phyloP scores from a whole-genome alignment of 2,888 invertebrate genomes.

The Archaeoteleia sp. region DNA sequence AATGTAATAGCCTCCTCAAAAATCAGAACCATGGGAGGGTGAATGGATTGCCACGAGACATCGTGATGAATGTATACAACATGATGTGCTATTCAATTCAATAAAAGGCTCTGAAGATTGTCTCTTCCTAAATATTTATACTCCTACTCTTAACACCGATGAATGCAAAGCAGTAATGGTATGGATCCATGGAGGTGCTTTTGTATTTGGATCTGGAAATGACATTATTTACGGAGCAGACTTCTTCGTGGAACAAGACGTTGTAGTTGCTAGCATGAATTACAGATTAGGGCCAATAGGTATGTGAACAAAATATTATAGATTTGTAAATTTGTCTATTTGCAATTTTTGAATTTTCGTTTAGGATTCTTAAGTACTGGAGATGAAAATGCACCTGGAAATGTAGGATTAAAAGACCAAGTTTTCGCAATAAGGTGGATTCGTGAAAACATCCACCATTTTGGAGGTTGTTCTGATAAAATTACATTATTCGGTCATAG shows the following conservation, averaged over 20 bases:
- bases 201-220: slow-evolving; percentile 59
- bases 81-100: slow-evolving; percentile 59
- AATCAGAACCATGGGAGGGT: slow-evolving; percentile 65
- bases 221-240: slow-evolving; percentile 63
- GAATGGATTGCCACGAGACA: slow-evolving; percentile 65
- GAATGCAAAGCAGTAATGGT: slow-evolving; percentile 67
- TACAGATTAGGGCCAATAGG: slow-evolving; percentile 65
- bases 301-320: slow-evolving; percentile 31
- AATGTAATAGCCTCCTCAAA: slow-evolving; percentile 52
- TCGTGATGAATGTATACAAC: slow-evolving; percentile 62
- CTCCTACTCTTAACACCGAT: slow-evolving; percentile 60
- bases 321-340: background rate
- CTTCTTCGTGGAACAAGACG: slow-evolving; percentile 64
- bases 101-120: slow-evolving; percentile 67
- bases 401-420: slow-evolving; percentile 68
- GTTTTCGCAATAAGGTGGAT: slow-evolving; percentile 67
- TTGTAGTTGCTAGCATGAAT: slow-evolving; percentile 67
- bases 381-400: slow-evolving; percentile 65
- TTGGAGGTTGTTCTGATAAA: slow-evolving; percentile 65
- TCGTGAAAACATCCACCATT: slow-evolving; percentile 65
- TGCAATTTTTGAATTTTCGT: too few species aligned
- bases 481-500: slow-evolving; percentile 65
- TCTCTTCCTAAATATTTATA: slow-evolving; percentile 66
- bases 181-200: slow-evolving; percentile 65
- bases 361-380: slow-evolving; percentile 66